Conservation (phyloP, 2,888 invertebrate genomes). For the Pseudeuparius sepicola region DNA sequence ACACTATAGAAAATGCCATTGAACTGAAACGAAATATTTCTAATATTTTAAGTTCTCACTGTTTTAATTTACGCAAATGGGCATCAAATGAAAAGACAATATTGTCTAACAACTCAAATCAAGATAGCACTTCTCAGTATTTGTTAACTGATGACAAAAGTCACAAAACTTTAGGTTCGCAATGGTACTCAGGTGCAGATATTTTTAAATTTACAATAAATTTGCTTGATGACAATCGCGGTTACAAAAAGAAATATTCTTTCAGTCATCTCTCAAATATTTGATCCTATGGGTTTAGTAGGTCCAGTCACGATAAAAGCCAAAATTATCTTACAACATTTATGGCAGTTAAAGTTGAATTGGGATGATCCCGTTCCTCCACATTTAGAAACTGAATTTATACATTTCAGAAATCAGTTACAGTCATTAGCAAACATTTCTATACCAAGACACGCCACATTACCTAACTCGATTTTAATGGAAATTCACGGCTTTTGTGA, state of each 20-base stretch:
- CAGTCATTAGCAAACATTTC: constrained; percentile 9
- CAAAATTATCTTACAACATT: constrained; percentile 19
- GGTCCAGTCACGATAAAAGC: too few species aligned
- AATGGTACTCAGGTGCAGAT: constrained; percentile 8
- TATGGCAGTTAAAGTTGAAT: constrained; percentile 21
- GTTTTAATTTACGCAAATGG: constrained; percentile 10
- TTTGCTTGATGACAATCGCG: constrained; percentile 3
- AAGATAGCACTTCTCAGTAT: constrained; percentile 4
- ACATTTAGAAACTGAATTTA: constrained; percentile 11
- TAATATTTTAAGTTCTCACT: background rate
- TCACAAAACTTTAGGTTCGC: constrained; percentile 11
- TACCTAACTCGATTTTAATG: constrained; percentile 3
- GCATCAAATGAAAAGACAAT: constrained; percentile 8
- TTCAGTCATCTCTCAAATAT: constrained; percentile 22
- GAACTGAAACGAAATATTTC: constrained; percentile 6
- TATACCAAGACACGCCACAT: constrained; percentile 12
- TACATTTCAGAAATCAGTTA: constrained; percentile 7
- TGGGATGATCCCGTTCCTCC: constrained; percentile 23
- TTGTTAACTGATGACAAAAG: constrained; percentile 8
- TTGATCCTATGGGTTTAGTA: constrained; percentile 24
- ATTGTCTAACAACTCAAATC: too few species aligned
- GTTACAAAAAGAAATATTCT: constrained; percentile 20
- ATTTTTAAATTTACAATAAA: too few species aligned
- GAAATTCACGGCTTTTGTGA: constrained; percentile 21
- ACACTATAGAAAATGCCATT: constrained; percentile 3